Conservation (phyloP, 2,888 invertebrate genomes). For the Epirrita christyi region DNA sequence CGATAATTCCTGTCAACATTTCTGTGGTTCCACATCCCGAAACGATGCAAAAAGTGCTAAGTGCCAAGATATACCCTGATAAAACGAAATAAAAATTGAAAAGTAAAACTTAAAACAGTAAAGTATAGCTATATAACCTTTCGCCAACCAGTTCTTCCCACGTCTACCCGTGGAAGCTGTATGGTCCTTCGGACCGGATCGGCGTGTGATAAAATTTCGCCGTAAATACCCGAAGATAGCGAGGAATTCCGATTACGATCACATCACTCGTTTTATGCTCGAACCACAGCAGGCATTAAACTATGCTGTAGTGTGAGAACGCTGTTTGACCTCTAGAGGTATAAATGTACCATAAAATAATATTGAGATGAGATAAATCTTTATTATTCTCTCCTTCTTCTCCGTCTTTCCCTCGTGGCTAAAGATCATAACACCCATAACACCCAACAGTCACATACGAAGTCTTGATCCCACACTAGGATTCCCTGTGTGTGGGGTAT, state of each 20-base stretch:
- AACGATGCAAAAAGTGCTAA: slow-evolving; percentile 9
- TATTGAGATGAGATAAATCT: background rate
- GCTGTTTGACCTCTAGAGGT: background rate
- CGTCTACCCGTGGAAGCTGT: slow-evolving; percentile 50
- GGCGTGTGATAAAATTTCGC: slow-evolving; percentile 60
- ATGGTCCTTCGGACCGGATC: slow-evolving; percentile 46
- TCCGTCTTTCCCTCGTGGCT: no score
- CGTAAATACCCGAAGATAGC: slow-evolving; percentile 58
- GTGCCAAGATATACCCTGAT: slow-evolving; percentile 5
- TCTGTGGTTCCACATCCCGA: background rate
- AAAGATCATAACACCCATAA: no score
- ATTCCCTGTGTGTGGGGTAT: no score
- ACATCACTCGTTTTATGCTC: slow-evolving; percentile 53
- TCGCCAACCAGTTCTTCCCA: slow-evolving; percentile 48
- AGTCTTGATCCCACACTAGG: no score
- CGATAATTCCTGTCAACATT: background rate
- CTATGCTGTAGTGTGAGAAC: slow-evolving; percentile 19
- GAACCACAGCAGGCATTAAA: slow-evolving; percentile 49
- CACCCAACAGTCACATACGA: no score
- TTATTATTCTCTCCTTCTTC: no score
- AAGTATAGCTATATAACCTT: slow-evolving; percentile 22
- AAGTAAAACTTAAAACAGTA: slow-evolving; percentile 13
- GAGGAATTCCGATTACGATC: slow-evolving; percentile 61
- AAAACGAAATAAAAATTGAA: slow-evolving; percentile 11
- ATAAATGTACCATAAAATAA: background rate